Conservation (phyloP, 2,113 vertebrate genomes). For the Ellobius talpinus region DNA sequence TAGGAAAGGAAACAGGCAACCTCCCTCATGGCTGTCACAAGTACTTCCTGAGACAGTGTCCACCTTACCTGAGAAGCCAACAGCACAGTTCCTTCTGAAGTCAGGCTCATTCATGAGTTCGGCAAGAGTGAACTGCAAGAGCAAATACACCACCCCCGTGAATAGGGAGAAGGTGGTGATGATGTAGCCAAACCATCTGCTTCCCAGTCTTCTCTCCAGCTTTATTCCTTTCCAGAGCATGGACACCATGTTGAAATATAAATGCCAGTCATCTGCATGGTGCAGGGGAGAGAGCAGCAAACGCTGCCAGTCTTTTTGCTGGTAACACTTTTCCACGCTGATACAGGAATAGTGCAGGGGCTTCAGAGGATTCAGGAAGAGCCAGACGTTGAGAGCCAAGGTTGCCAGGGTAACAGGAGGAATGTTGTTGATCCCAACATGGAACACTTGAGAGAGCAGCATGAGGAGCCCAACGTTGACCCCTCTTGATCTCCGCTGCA, state of each 20-base stretch:
- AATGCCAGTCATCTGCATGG: conserved; percentile 94
- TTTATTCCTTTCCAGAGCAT: conserved; percentile 95
- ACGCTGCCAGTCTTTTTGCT: conserved; percentile 91
- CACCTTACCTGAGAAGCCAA: conserved; percentile 97
- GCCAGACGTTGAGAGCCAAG: conserved; percentile 91
- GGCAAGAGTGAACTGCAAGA: conserved; percentile 88
- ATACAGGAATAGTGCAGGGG: conserved; percentile 89
- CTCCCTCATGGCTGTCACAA: too few species aligned
- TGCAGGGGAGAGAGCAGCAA: conserved; percentile 94
- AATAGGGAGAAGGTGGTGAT: conserved; percentile 92
- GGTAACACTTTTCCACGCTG: conserved; percentile 90
- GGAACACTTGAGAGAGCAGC: conserved; percentile 92
- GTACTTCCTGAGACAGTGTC: background rate
- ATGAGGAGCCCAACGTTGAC: conserved; percentile 90
- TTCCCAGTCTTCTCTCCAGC: conserved; percentile 92
- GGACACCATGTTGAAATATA: conserved; percentile 98
- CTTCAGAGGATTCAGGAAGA: conserved; percentile 92
- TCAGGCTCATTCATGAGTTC: conserved; percentile 87
- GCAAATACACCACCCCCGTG: conserved; percentile 92
- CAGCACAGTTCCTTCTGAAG: conserved; percentile 90
- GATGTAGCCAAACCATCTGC: conserved; percentile 91
- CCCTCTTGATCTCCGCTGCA: conserved; percentile 88
- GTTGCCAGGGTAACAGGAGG: conserved; percentile 93
- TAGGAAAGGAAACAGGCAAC: accelerated
- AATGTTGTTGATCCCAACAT: conserved; percentile 93